A percentile compares a stretch with the other conserved stretches of the same genome.
phyloP scores from a whole-genome alignment of 2,113 vertebrate species.

The Meles meles region DNA sequence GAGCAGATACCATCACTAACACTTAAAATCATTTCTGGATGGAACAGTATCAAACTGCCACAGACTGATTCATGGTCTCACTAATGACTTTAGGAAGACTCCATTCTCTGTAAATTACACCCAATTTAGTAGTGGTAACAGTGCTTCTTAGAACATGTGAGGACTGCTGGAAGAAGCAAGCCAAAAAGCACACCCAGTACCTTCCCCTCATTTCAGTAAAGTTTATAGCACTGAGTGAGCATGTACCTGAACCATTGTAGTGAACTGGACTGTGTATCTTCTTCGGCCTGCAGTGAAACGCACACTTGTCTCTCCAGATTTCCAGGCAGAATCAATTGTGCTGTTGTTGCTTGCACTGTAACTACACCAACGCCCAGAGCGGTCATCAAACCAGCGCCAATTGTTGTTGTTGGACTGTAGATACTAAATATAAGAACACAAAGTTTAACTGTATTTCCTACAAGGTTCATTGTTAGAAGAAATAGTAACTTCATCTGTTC shows the following conservation, averaged over 20 bases:
- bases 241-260: conserved; percentile 95
- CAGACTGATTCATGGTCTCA: neutral
- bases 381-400: conserved; percentile 97
- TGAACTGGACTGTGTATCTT: conserved; percentile 95
- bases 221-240: neutral
- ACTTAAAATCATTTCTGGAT: neutral
- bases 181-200: neutral
- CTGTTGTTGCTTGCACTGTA: conserved; percentile 96
- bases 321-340: conserved; percentile 95
- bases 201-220: neutral
- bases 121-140: neutral
- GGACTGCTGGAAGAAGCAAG: neutral
- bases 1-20: neutral
- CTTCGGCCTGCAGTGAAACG: conserved; percentile 93
- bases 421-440: conserved; percentile 82
- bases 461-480: neutral
- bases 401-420: conserved; percentile 94
- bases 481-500: neutral
- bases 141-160: neutral
- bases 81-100: neutral
- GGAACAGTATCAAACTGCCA: neutral
- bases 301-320: conserved; percentile 94
- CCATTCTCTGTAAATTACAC: neutral
- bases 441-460: neutral
- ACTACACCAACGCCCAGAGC: conserved; percentile 96